Conservation (phyloP, 2,797 vertebrate genomes). For the Protosalanx chinensis region DNA sequence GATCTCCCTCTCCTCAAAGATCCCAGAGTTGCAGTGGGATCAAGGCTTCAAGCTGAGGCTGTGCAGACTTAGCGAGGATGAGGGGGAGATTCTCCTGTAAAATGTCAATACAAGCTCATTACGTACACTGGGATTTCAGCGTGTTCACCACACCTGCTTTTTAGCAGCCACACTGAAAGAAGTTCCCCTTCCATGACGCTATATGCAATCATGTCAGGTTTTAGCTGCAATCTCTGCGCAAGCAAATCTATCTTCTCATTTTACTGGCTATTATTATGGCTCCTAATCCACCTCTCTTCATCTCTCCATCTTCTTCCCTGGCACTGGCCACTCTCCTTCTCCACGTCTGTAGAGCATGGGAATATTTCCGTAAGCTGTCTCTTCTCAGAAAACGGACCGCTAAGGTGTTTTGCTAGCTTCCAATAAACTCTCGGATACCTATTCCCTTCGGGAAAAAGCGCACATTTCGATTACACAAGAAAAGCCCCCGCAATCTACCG, state of each 20-base stretch:
- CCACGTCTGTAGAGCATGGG: not conserved
- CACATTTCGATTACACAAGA: constrained; percentile 66
- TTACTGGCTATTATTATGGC: constrained; percentile 42
- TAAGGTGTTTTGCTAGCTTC: constrained; percentile 59
- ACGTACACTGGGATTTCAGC: constrained; percentile 7
- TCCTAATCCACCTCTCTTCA: constrained; percentile 33
- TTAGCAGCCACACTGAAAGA: not conserved
- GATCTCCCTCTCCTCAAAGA: not conserved
- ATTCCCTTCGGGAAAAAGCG: constrained; percentile 42
- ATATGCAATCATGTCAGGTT: constrained; percentile 7
- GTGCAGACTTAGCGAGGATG: not conserved
- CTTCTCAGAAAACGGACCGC: constrained; percentile 59
- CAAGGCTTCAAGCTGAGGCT: constrained; percentile 1
- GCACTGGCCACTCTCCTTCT: constrained; percentile 2
- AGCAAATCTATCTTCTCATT: constrained; percentile 44
- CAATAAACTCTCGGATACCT: constrained; percentile 58
- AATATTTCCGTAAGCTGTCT: constrained; percentile 21
- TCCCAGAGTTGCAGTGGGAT: not conserved
- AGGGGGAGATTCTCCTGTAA: constrained; percentile 2
- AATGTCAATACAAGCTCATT: not conserved
- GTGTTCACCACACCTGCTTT: constrained; percentile 7
- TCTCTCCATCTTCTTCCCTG: constrained; percentile 28
- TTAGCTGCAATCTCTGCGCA: not conserved
- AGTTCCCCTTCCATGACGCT: not conserved
- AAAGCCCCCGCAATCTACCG: constrained; percentile 57